Percentiles rank a stretch among this genome's conserved stretches.
phyloP scores from a whole-genome alignment of 2,888 invertebrate genomes.

The Synanthedon tipuliformis region DNA sequence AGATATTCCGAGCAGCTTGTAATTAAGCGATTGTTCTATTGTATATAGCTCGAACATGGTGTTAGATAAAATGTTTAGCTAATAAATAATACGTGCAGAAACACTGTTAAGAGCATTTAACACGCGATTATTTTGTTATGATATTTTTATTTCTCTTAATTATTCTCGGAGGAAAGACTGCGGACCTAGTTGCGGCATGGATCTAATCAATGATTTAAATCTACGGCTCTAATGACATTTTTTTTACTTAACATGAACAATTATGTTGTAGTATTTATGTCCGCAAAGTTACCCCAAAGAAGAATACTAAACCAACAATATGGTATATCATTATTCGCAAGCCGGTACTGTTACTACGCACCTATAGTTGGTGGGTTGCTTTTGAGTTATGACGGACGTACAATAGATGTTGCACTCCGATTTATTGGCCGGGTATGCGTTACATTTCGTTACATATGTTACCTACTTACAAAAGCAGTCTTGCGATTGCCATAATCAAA shows the following conservation, averaged over 20 bases:
- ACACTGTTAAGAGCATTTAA: too few species aligned
- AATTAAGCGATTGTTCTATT: not conserved
- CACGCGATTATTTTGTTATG: too few species aligned
- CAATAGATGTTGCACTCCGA: slow-evolving; percentile 24
- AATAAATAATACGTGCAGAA: not conserved
- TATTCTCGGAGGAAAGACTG: too few species aligned
- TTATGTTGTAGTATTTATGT: too few species aligned
- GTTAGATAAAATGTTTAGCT: not conserved
- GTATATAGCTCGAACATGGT: not conserved
- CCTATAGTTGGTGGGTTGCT: slow-evolving; percentile 15
- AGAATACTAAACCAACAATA: too few species aligned
- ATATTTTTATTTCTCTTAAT: too few species aligned
- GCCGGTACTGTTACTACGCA: not conserved
- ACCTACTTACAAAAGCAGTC: slow-evolving; percentile 5
- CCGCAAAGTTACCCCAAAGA: too few species aligned
- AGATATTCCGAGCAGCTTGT: slow-evolving; percentile 8
- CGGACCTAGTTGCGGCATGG: too few species aligned
- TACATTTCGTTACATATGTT: slow-evolving; percentile 21
- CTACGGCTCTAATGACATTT: too few species aligned
- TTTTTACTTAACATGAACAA: too few species aligned
- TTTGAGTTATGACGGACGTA: slow-evolving; percentile 24
- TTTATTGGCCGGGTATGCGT: slow-evolving; percentile 25
- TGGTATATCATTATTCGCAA: too few species aligned
- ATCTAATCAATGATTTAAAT: too few species aligned
- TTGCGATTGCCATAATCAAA: not conserved